Percentiles rank a stretch among this genome's conserved stretches.
These are phyloP conservation scores for Coelogynopora nodosa DNA, from an alignment of 2,888 invertebrate species.

Conservation along the genomic window DNA sequence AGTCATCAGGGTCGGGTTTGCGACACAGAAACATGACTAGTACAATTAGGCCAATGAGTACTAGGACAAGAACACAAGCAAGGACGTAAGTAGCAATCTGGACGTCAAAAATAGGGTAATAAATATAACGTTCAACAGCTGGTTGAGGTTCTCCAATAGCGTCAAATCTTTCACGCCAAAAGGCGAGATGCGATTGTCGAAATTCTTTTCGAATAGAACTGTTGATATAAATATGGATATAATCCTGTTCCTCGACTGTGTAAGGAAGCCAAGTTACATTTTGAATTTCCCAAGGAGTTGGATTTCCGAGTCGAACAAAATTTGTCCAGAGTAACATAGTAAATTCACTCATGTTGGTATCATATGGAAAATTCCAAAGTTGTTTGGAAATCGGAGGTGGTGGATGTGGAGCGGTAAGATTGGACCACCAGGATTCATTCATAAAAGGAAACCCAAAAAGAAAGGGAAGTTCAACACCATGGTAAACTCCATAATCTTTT, in stretches of 20 bases:
- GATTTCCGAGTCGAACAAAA: constrained; percentile 44
- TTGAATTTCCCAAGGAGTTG: constrained; percentile 46
- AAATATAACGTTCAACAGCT: background rate
- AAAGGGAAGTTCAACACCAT: constrained; percentile 45
- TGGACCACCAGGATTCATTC: constrained; percentile 37
- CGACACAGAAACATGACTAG: constrained; percentile 40
- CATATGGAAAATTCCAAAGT: constrained; percentile 40
- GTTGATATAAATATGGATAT: constrained; percentile 46
- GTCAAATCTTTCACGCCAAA: constrained; percentile 44
- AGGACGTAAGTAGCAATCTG: constrained; percentile 38
- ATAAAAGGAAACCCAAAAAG: constrained; percentile 44
- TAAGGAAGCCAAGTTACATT: constrained; percentile 45
- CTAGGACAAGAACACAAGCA: constrained; percentile 25
- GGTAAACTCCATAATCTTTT: constrained; percentile 43
- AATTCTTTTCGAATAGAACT: constrained; percentile 34
- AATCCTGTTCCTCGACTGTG: constrained; percentile 40
- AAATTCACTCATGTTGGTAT: constrained; percentile 46
- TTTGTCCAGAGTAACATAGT: constrained; percentile 45
- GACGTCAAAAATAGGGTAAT: constrained; percentile 20
- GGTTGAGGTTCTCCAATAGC: constrained; percentile 38
- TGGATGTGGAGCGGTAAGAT: constrained; percentile 26
- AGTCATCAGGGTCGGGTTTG: constrained; percentile 42
- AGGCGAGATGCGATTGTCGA: constrained; percentile 44
- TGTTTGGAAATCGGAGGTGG: constrained; percentile 10
- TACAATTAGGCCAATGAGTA: constrained; percentile 37